Evolutionary conservation across 2,888 invertebrate genomes (phyloP), one percentile per base, ranked within the genome.

Genomic region (Parnassius orleans): DNA sequence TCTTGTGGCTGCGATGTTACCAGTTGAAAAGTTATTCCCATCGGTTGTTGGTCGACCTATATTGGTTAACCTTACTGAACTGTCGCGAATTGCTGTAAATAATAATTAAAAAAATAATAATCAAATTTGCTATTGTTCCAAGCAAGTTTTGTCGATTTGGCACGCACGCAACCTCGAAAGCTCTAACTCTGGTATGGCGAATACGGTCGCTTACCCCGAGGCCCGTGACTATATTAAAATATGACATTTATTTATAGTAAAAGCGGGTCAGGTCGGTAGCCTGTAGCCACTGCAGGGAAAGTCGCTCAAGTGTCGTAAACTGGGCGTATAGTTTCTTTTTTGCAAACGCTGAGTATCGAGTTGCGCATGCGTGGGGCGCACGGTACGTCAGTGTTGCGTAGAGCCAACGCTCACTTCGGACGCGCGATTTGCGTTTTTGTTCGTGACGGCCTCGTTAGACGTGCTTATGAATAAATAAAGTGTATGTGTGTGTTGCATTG

Each of bases 381-480:
- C 52, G 14, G 71, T 80, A 79, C 88, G 85, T 85, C 90, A 90
- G 90, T 90, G 83, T 80, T 86, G 86, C 80, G 84, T 81, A 82
- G 74, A 79, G 77, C 79, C 85, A 72, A 91, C 90, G 90, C 84
- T 89, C 90, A 88, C 90, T 87, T 84, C 90, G 90, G 89, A 90
- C 90, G 90, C 90, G 89, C 86, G 79, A 83, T 73, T 81, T 70
- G 86, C 76, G 81, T 80, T 80, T 76, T 75, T 76, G 76, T 78
- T 73, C 72, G 77, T 79, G 79, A 74, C 77, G 67, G 72, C 68
- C 68, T 69, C 61, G 67, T 70, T 71, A 68, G 65, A 65, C 67
- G 84, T 82, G 81, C 77, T 77, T 79, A 80, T 84, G 80, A 79
- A 81, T 83, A 78, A 78, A 78, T 74, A 78, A 72, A 74, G 71